Conservation (phyloP, 1,140 invertebrate genomes). For the Achroia grisella region DNA sequence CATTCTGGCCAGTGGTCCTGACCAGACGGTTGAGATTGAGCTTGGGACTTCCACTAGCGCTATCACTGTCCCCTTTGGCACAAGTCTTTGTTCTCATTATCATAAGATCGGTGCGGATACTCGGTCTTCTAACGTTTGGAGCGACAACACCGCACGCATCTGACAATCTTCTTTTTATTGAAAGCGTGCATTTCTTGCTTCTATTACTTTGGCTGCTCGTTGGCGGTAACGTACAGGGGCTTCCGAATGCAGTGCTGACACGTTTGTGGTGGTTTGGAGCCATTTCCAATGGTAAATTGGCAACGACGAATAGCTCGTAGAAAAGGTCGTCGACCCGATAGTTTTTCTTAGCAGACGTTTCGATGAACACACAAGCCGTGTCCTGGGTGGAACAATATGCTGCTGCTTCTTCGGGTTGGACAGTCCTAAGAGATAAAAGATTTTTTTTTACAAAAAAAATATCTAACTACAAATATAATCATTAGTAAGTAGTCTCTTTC, state of each 20-base stretch:
- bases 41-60: slow-evolving; percentile 65
- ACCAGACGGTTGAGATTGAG: slow-evolving; percentile 66
- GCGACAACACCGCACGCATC: slow-evolving; percentile 90
- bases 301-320: slow-evolving; percentile 85
- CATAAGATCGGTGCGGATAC: slow-evolving; percentile 88
- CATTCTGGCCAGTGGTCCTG: slow-evolving; percentile 45
- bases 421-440: slow-evolving; percentile 73
- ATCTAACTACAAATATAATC: too few relatives aligned
- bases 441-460: too few relatives aligned
- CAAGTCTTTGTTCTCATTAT: slow-evolving; percentile 88
- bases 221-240: slow-evolving; percentile 80
- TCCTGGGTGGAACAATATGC: slow-evolving; percentile 82
- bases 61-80: slow-evolving; percentile 77
- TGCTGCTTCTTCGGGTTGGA: slow-evolving; percentile 80
- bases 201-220: slow-evolving; percentile 76
- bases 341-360: slow-evolving; percentile 87
- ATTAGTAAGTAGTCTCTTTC: too few relatives aligned
- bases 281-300: slow-evolving; percentile 89
- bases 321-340: slow-evolving; percentile 87
- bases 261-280: slow-evolving; percentile 89
- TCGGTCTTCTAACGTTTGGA: slow-evolving; percentile 86
- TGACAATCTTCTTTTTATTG: slow-evolving; percentile 85
- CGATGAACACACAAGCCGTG: slow-evolving; percentile 83
- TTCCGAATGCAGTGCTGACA: slow-evolving; percentile 80
- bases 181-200: slow-evolving; percentile 83